phyloP scores from a whole-genome alignment of 1,140 invertebrate genomes.

The Ectropis grisescens region DNA sequence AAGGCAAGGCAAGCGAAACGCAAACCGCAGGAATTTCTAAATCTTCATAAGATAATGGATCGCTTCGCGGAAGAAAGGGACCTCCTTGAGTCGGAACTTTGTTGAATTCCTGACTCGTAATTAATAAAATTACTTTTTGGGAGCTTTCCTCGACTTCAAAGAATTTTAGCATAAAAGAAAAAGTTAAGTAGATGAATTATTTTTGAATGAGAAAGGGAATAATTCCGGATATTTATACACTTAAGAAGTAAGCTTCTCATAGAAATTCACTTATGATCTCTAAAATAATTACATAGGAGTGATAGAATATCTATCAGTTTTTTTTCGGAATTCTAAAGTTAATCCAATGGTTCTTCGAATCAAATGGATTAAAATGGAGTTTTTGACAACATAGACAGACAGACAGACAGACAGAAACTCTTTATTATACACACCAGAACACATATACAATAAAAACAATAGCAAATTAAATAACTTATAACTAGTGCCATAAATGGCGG shows the following conservation, averaged over 20 bases:
- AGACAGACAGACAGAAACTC: too few species aligned
- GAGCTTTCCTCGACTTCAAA: constrained; percentile 68
- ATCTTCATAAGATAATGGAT: constrained; percentile 70
- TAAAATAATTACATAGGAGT: too few species aligned
- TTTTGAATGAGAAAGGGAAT: constrained; percentile 67
- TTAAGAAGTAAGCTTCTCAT: constrained; percentile 28
- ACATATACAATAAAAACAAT: too few species aligned
- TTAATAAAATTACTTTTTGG: constrained; percentile 71
- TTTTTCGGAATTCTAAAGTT: too few species aligned
- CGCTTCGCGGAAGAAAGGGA: constrained; percentile 59
- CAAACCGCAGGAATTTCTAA: constrained; percentile 65
- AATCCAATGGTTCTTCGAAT: too few species aligned
- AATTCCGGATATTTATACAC: constrained; percentile 61
- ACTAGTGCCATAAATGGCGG: too few species aligned
- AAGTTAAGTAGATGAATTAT: constrained; percentile 69
- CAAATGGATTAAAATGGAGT: too few species aligned
- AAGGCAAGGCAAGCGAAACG: constrained; percentile 15
- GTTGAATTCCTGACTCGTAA: constrained; percentile 69
- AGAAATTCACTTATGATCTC: too few species aligned
- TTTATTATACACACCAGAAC: too few species aligned
- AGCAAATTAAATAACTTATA: too few species aligned
- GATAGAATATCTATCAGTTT: too few species aligned
- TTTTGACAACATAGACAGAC: too few species aligned
- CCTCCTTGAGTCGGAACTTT: constrained; percentile 60
- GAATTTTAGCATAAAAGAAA: constrained; percentile 68